These are phyloP conservation scores for Papio anubis DNA, from an alignment of 2,113 vertebrate species.

Conservation along the genomic window DNA sequence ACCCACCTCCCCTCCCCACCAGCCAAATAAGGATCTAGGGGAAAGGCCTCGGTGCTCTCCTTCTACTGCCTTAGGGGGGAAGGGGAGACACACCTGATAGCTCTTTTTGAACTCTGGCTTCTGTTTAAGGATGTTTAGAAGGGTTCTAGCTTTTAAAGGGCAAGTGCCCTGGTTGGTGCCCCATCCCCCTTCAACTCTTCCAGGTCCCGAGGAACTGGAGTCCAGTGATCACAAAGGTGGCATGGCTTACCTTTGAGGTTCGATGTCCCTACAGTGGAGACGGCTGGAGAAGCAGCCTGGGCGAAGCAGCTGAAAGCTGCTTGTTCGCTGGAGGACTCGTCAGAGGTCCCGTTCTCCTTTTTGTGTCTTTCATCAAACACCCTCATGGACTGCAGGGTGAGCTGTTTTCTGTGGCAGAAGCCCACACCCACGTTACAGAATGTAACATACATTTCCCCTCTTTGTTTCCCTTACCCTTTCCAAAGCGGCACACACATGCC, in stretches of 20 bases:
- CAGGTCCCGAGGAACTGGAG: not conserved
- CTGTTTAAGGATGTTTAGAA: not conserved
- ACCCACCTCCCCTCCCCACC: not conserved
- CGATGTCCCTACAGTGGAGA: conserved; percentile 92
- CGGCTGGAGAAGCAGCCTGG: conserved; percentile 91
- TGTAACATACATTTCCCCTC: not conserved
- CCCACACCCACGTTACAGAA: not conserved
- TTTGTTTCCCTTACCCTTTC: not conserved
- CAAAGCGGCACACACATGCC: not conserved
- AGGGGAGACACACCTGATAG: not conserved
- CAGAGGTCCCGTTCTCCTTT: conserved; percentile 94
- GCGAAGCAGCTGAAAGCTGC: conserved; percentile 94
- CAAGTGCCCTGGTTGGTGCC: not conserved
- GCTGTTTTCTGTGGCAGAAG: conserved; percentile 90
- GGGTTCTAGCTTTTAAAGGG: not conserved
- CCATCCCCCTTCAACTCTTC: not conserved
- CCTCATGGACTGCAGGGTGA: conserved; percentile 96
- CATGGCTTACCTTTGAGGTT: conserved; percentile 92
- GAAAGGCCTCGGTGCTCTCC: not conserved
- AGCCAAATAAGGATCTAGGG: not conserved
- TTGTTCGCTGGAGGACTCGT: conserved; percentile 97
- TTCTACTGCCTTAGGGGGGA: too few species aligned
- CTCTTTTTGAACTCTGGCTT: conserved; percentile 59
- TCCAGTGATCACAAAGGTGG: not conserved
- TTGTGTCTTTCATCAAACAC: conserved; percentile 97